Percentiles rank a stretch among this genome's conserved stretches.
phyloP scores from a whole-genome alignment of 1,140 invertebrate species.

The Rhopalosiphum padi region DNA sequence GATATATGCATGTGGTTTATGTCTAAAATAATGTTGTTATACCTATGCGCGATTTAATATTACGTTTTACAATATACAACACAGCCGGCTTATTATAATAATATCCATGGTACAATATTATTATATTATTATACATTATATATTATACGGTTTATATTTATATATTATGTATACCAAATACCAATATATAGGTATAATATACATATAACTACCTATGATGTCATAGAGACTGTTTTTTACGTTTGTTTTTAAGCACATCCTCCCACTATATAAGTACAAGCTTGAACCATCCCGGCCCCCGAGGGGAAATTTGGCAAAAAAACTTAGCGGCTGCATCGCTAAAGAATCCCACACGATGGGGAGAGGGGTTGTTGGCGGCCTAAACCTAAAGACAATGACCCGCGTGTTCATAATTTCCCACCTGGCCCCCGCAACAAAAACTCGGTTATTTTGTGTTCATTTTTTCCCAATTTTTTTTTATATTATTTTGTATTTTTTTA shows the following conservation, averaged over 20 bases:
- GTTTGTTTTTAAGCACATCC: neutral
- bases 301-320: constrained; percentile 20
- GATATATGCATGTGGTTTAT: neutral
- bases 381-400: constrained; percentile 48
- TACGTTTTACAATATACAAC: neutral
- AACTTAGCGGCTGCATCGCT: neutral
- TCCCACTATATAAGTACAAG: neutral
- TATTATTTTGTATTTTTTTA: constrained; percentile 34
- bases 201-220: neutral
- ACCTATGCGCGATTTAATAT: neutral
- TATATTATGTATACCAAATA: neutral
- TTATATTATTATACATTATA: neutral
- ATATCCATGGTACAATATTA: neutral
- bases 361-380: constrained; percentile 11
- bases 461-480: neutral
- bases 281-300: neutral
- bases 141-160: neutral
- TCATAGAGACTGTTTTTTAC: neutral
- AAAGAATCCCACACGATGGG: neutral
- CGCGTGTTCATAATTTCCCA: constrained; percentile 46
- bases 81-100: constrained; percentile 21
- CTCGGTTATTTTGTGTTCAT: neutral
- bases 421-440: constrained; percentile 51
- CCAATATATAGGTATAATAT: neutral
- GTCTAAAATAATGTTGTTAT: constrained; percentile 7